phyloP scores from a whole-genome alignment of 2,797 vertebrate species.

The Myotis planiceps region DNA sequence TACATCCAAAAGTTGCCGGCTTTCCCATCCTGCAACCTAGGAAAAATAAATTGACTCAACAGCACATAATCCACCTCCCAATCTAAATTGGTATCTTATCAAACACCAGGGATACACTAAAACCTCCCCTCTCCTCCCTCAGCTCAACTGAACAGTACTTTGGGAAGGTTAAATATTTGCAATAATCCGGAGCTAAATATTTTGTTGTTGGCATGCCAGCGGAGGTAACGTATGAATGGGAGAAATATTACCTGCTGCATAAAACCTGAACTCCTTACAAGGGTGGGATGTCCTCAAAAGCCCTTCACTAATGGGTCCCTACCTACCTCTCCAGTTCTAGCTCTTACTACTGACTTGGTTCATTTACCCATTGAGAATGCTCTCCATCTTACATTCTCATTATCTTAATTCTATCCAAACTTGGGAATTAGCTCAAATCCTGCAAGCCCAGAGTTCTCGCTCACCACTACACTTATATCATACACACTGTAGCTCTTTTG shows the following conservation, averaged over 20 bases:
- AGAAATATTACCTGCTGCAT: background rate
- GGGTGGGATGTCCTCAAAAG: background rate
- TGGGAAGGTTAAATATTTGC: background rate
- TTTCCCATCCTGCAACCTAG: background rate
- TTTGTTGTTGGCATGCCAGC: background rate
- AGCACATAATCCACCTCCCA: background rate
- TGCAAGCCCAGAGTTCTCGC: background rate
- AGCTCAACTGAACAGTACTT: background rate
- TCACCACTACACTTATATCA: background rate
- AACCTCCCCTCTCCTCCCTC: background rate
- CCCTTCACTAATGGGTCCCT: background rate
- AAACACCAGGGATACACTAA: background rate
- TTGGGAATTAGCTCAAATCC: background rate
- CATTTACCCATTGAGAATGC: background rate
- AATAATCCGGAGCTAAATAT: background rate
- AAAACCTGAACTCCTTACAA: conserved; percentile 1
- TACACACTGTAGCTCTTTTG: background rate
- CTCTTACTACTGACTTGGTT: background rate
- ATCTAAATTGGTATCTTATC: background rate
- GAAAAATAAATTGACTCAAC: background rate
- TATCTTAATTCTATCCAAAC: background rate
- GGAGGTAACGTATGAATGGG: background rate
- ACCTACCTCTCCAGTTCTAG: background rate
- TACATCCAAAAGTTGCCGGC: background rate
- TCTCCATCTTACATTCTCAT: background rate